Evolutionary conservation across 2,888 invertebrate species (phyloP).

Genomic region (Platycheirus rosarum): DNA sequence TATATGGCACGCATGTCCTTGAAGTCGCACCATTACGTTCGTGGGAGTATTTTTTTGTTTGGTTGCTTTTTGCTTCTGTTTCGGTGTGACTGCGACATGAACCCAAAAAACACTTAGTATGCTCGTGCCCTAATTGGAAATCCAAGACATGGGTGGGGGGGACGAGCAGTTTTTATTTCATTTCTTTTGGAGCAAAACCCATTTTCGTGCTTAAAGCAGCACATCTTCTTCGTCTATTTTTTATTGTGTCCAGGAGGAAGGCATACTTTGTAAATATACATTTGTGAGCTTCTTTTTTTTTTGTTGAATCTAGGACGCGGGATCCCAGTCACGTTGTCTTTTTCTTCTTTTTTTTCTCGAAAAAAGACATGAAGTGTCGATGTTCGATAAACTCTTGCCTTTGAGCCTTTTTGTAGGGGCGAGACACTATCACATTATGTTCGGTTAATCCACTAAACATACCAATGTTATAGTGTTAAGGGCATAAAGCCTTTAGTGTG

Average conservation of each 20-base stretch:
- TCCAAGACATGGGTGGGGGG: slow-evolving; percentile 24
- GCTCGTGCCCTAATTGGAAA: slow-evolving; percentile 68
- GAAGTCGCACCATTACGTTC: slow-evolving; percentile 56
- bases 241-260: slow-evolving; percentile 18
- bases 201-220: slow-evolving; percentile 40
- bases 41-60: slow-evolving; percentile 7
- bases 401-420: slow-evolving; percentile 3
- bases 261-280: slow-evolving; percentile 19
- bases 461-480: slow-evolving; percentile 3
- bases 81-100: slow-evolving; percentile 23
- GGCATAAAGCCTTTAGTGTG: slow-evolving; percentile 46
- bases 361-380: slow-evolving; percentile 63
- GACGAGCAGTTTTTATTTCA: slow-evolving; percentile 38
- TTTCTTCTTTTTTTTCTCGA: too few species aligned
- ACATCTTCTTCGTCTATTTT: slow-evolving; percentile 7
- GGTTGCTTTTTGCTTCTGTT: not conserved
- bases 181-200: slow-evolving; percentile 46
- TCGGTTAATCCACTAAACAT: slow-evolving; percentile 65
- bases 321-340: slow-evolving; percentile 70
- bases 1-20: slow-evolving; percentile 57
- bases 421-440: slow-evolving; percentile 41
- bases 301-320: slow-evolving; percentile 31
- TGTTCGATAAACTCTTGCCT: slow-evolving; percentile 63
- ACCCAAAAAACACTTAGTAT: slow-evolving; percentile 49
- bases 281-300: slow-evolving; percentile 26